phyloP scores from a whole-genome alignment of 2,113 vertebrate species.

The Lepisosteus oculatus region DNA sequence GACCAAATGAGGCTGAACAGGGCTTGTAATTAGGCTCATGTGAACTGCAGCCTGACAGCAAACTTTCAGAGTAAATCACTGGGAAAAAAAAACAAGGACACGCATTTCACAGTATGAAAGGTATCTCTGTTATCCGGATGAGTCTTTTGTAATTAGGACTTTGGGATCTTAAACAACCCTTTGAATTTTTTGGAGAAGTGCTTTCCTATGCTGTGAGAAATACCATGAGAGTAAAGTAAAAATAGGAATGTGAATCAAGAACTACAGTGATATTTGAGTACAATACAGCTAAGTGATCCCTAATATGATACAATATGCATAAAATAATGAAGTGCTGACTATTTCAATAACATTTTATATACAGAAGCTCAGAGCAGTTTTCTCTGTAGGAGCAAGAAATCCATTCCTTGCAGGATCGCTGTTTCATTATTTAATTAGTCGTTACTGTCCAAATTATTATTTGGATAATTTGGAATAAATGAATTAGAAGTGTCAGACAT shows the following conservation, averaged over 20 bases:
- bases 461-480: too few relatives aligned
- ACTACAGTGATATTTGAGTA: too few relatives aligned
- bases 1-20: conserved; percentile 76
- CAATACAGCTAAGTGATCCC: too few relatives aligned
- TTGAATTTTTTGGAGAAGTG: conserved; percentile 50
- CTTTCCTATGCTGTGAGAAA: conserved; percentile 17
- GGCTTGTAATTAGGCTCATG: conserved; percentile 71
- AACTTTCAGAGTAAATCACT: conserved; percentile 61
- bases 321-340: neutral
- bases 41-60: conserved; percentile 68
- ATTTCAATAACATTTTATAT: neutral
- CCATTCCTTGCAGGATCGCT: conserved; percentile 34
- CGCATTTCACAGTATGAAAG: conserved; percentile 43
- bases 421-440: conserved; percentile 52
- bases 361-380: neutral
- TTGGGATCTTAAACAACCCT: conserved; percentile 46
- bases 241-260: conserved; percentile 25
- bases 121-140: conserved; percentile 57
- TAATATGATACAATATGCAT: too few relatives aligned
- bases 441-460: conserved; percentile 41
- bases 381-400: conserved; percentile 38
- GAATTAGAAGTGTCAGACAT: too few relatives aligned
- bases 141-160: conserved; percentile 57
- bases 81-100: conserved; percentile 32
- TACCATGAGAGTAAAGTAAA: conserved; percentile 30